These are phyloP conservation scores for Sander vitreus DNA, from an alignment of 2,113 vertebrate genomes.

Conservation along the genomic window DNA sequence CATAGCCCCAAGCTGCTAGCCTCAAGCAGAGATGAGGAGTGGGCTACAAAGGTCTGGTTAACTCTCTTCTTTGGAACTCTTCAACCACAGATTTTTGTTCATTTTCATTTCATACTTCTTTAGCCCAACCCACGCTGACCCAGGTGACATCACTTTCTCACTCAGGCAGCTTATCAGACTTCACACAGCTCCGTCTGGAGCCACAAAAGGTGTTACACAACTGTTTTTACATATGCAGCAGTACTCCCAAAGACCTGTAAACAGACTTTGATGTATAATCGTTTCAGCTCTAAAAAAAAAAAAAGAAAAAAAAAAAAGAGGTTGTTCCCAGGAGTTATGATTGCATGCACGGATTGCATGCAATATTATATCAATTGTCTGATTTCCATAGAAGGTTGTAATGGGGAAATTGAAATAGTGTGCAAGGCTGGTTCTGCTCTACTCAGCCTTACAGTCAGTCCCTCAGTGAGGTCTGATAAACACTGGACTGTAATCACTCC, in stretches of 20 bases:
- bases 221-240: too few species aligned
- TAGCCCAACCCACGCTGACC: too few species aligned
- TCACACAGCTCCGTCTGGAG: too few species aligned
- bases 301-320: neutral
- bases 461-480: constrained; percentile 78
- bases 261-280: neutral
- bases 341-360: neutral
- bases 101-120: too few species aligned
- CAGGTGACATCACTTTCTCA: too few species aligned
- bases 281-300: too few species aligned
- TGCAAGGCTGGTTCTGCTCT: constrained; percentile 55
- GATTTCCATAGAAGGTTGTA: constrained; percentile 53
- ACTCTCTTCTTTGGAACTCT: neutral
- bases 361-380: constrained; percentile 17
- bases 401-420: constrained; percentile 36
- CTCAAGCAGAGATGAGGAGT: too few species aligned
- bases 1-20: neutral
- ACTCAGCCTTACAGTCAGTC: constrained; percentile 62
- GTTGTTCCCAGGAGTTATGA: neutral
- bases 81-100: neutral
- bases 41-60: neutral
- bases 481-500: constrained; percentile 81
- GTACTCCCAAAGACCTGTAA: too few species aligned
- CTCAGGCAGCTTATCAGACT: too few species aligned
- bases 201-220: too few species aligned